Conservation (phyloP, 1,140 invertebrate genomes). For the Platorchestia sp. region DNA sequence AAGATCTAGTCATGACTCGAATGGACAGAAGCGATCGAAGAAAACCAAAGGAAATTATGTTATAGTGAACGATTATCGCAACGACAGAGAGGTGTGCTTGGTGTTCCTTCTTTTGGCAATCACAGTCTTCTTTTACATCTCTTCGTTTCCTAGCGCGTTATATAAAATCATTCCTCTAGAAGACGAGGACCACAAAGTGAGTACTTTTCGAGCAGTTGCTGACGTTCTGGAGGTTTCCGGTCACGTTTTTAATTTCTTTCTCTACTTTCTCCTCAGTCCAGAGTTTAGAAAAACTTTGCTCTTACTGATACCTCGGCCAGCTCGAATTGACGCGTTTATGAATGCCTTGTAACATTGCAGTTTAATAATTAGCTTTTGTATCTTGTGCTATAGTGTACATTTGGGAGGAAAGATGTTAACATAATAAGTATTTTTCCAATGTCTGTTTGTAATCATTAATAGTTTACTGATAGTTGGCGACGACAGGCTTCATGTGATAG, state of each 20-base stretch:
- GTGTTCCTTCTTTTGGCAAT: conserved; percentile 64
- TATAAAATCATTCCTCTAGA: conserved; percentile 64
- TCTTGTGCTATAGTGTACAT: not conserved
- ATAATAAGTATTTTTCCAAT: not conserved
- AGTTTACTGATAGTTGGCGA: not conserved
- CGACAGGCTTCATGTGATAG: not conserved
- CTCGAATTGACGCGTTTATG: not conserved
- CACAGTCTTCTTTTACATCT: conserved; percentile 66
- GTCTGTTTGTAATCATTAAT: conserved; percentile 2
- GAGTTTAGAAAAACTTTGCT: conserved; percentile 65
- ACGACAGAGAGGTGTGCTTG: conserved; percentile 64
- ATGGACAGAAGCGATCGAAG: conserved; percentile 25
- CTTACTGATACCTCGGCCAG: conserved; percentile 4
- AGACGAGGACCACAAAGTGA: conserved; percentile 56
- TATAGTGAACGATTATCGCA: conserved; percentile 62
- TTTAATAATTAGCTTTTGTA: not conserved
- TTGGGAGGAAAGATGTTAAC: not conserved
- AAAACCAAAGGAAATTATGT: conserved; percentile 54
- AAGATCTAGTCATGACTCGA: not conserved
- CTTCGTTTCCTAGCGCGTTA: conserved; percentile 66
- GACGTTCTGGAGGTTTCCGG: conserved; percentile 66
- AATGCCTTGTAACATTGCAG: not conserved
- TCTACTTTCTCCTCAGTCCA: conserved; percentile 66
- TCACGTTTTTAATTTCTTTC: conserved; percentile 67
- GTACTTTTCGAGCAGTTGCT: conserved; percentile 62